Conservation (phyloP, 2,888 invertebrate genomes). For the Torymus aiolomorphi region DNA sequence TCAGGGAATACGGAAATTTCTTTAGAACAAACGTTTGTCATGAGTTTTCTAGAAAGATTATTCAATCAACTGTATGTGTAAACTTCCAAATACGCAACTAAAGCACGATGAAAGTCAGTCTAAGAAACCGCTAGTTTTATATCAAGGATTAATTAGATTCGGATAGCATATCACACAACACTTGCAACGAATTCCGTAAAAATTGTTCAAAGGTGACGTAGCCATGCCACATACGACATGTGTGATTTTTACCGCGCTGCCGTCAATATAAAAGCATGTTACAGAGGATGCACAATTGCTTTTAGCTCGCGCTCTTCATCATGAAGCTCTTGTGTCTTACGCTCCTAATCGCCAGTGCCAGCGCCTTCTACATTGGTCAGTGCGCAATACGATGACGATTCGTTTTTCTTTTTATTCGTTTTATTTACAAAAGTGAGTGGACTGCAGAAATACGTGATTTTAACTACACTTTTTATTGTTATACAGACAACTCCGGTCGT, state of each 20-base stretch:
- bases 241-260: conserved; percentile 41
- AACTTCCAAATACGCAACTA: conserved; percentile 1
- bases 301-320: conserved; percentile 40
- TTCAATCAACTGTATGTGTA: not conserved
- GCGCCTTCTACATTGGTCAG: conserved; percentile 45
- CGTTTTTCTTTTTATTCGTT: conserved; percentile 13
- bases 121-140: conserved; percentile 11
- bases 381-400: not conserved
- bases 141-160: conserved; percentile 34
- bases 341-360: conserved; percentile 39
- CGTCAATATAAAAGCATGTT: conserved; percentile 47
- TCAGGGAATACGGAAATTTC: conserved; percentile 42
- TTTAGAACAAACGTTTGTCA: not conserved
- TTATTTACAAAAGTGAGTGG: not conserved
- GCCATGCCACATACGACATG: conserved; percentile 12
- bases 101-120: not conserved
- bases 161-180: conserved; percentile 16
- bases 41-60: not conserved
- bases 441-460: no score
- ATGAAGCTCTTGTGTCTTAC: conserved; percentile 43
- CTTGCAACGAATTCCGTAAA: conserved; percentile 31
- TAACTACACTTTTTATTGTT: no score
- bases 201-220: conserved; percentile 38
- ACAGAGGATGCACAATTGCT: conserved; percentile 25
- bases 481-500: conserved; percentile 12